A percentile compares a stretch with the other conserved stretches of the same genome.
phyloP scores from a whole-genome alignment of 92 coral and sea anemone species.

The Umimayanthus chanpuru region DNA sequence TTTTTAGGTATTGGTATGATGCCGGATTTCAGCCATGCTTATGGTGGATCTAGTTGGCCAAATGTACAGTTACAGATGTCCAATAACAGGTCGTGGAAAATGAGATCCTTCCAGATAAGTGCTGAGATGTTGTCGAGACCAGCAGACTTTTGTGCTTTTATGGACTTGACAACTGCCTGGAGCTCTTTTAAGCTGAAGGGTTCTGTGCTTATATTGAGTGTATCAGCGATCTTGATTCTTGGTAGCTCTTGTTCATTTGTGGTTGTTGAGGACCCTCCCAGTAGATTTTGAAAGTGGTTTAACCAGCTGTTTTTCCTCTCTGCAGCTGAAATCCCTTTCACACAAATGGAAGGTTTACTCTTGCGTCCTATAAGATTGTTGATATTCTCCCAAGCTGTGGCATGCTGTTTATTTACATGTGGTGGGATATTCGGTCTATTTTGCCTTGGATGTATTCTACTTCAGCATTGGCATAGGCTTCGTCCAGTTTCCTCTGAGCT shows the following conservation, averaged over 20 bases:
- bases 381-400: too few relatives aligned
- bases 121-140: constrained; percentile 57
- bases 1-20: constrained; percentile 51
- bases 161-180: too few relatives aligned
- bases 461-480: too few relatives aligned
- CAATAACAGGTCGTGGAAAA: constrained; percentile 53
- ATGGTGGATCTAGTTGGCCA: constrained; percentile 27
- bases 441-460: too few relatives aligned
- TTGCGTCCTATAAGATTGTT: too few relatives aligned
- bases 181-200: too few relatives aligned
- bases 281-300: constrained; percentile 49
- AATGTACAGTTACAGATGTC: constrained; percentile 57
- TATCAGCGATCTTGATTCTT: constrained; percentile 38
- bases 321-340: constrained; percentile 42
- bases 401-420: too few relatives aligned
- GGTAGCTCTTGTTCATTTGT: too few relatives aligned
- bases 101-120: constrained; percentile 53
- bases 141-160: background rate
- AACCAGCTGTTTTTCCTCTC: constrained; percentile 56
- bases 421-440: too few relatives aligned
- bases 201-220: constrained; percentile 47
- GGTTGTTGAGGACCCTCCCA: constrained; percentile 44
- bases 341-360: too few relatives aligned
- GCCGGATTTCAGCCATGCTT: constrained; percentile 57
- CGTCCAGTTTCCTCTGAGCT: too few relatives aligned